Evolutionary conservation across 2,888 invertebrate species (phyloP).

Genomic region (Alsophila aescularia): DNA sequence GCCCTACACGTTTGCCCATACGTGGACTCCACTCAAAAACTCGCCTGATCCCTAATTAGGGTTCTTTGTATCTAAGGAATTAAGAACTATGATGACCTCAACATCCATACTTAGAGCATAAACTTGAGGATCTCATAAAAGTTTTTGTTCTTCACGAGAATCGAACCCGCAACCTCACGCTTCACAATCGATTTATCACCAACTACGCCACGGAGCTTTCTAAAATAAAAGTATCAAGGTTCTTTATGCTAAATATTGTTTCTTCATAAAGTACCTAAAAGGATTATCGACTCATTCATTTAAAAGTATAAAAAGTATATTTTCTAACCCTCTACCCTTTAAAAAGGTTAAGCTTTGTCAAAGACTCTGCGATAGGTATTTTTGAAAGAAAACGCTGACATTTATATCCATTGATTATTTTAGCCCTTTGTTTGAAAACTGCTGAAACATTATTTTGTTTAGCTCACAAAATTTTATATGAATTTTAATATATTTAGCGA

Average conservation of each 20-base stretch:
- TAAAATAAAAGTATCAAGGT: no score
- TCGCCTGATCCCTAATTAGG: no score
- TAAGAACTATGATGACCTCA: no score
- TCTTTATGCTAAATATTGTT: background rate
- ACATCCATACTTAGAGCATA: no score
- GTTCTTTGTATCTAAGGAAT: no score
- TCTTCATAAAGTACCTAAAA: background rate
- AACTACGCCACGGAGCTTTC: no score
- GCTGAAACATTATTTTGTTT: constrained; percentile 8
- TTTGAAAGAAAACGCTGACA: constrained; percentile 34
- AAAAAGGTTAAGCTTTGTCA: constrained; percentile 32
- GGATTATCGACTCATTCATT: background rate
- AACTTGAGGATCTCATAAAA: no score
- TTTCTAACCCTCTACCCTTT: constrained; percentile 22
- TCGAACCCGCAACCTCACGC: no score
- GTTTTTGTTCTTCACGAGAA: no score
- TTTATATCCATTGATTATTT: constrained; percentile 27
- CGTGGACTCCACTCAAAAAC: no score
- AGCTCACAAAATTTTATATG: background rate
- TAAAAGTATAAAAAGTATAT: background rate
- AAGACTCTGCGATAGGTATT: constrained; percentile 17
- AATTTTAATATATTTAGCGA: background rate
- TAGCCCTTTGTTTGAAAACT: constrained; percentile 21
- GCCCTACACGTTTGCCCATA: no score
- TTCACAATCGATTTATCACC: no score